phyloP scores from a whole-genome alignment of 1,140 invertebrate species.

The Brachionus asplanchnoidis region DNA sequence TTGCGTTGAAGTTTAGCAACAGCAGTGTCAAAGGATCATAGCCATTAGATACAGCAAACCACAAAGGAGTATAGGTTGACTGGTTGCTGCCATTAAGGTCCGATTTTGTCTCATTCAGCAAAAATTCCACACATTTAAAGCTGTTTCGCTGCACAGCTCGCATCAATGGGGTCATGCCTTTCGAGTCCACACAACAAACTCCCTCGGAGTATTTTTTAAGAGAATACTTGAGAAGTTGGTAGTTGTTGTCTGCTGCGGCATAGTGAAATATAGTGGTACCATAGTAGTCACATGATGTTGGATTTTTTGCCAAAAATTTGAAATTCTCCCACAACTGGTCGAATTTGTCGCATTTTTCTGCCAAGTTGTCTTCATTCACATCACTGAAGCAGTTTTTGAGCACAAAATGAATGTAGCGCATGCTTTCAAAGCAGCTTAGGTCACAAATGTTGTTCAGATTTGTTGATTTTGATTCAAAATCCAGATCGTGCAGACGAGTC shows the following conservation, averaged over 20 bases:
- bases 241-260: conserved; percentile 12
- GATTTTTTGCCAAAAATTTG: conserved; percentile 36
- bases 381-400: conserved; percentile 1
- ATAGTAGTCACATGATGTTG: conserved; percentile 36
- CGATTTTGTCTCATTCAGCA: conserved; percentile 22
- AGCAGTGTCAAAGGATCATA: not conserved
- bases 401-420: conserved; percentile 25
- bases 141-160: conserved; percentile 24
- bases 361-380: not conserved
- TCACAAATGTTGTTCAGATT: not conserved
- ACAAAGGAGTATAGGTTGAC: conserved; percentile 33
- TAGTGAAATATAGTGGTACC: conserved; percentile 36
- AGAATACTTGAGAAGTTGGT: not conserved
- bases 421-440: conserved; percentile 28
- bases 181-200: not conserved
- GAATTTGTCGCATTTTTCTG: not conserved
- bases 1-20: conserved; percentile 24
- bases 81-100: conserved; percentile 20
- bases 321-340: conserved; percentile 14
- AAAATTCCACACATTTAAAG: conserved; percentile 22
- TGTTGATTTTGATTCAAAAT: not conserved
- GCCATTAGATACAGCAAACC: conserved; percentile 34
- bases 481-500: not conserved
- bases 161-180: conserved; percentile 41
- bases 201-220: conserved; percentile 13